Evolutionary conservation across 1,140 invertebrate species (phyloP).

Genomic region (Drosophila oshimai): DNA sequence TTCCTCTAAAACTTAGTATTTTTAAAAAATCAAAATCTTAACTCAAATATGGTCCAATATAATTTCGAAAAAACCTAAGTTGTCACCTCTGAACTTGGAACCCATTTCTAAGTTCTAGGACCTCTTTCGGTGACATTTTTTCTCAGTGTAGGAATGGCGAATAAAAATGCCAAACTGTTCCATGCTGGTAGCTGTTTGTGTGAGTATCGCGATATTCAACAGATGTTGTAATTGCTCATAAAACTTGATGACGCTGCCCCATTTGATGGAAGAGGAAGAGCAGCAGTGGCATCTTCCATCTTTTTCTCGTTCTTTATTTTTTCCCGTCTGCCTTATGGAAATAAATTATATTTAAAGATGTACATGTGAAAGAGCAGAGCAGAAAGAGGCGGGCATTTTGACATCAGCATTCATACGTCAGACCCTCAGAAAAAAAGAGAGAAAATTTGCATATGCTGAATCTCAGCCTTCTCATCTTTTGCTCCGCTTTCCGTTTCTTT

Average conservation of each 20-base stretch:
- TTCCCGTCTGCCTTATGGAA: conserved; percentile 23
- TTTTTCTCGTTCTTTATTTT: neutral
- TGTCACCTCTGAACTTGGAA: too few species aligned
- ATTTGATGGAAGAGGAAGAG: conserved; percentile 43
- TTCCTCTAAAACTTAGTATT: too few species aligned
- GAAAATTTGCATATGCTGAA: conserved; percentile 69
- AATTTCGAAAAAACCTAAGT: too few species aligned
- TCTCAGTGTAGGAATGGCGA: conserved; percentile 1
- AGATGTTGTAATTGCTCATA: conserved; percentile 82
- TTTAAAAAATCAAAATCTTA: too few species aligned
- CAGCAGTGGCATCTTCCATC: conserved; percentile 40
- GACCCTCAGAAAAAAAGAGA: conserved; percentile 19
- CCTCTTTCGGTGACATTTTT: too few species aligned
- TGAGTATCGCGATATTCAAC: conserved; percentile 73
- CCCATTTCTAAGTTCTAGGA: too few species aligned
- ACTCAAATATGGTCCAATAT: too few species aligned
- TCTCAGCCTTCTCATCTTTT: conserved; percentile 18
- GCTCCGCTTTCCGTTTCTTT: conserved; percentile 1
- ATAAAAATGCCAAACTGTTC: conserved; percentile 22
- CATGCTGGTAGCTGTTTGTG: conserved; percentile 30
- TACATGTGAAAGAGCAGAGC: conserved; percentile 27
- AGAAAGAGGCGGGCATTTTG: conserved; percentile 35
- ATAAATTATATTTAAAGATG: conserved; percentile 67
- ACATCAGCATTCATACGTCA: conserved; percentile 78
- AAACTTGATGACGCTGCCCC: conserved; percentile 78